Evolutionary conservation across 2,797 vertebrate species (phyloP).

Genomic region (Falco peregrinus): DNA sequence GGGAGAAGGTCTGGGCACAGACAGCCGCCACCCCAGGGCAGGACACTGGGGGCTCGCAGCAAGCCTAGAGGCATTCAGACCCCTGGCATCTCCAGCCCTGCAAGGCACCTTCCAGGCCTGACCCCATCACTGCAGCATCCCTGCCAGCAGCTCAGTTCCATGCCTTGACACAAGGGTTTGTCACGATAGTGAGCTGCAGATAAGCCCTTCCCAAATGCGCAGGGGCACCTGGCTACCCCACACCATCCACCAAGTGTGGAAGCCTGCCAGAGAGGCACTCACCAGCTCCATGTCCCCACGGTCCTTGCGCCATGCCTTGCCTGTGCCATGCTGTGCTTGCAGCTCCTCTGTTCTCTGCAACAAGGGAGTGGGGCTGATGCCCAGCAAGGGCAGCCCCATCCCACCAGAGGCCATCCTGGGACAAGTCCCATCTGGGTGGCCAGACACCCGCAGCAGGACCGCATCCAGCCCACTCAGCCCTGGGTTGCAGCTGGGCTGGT

Average conservation of each 20-base stretch:
- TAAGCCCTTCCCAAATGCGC: accelerated
- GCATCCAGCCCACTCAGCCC: accelerated
- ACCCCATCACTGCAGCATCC: neutral
- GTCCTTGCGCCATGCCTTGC: neutral
- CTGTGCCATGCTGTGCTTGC: accelerated
- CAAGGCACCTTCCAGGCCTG: too few species aligned
- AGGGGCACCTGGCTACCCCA: neutral
- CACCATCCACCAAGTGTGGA: accelerated
- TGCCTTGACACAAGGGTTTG: accelerated
- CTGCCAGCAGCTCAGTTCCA: neutral
- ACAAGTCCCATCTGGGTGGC: accelerated
- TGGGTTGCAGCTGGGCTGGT: neutral
- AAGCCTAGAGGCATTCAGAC: neutral
- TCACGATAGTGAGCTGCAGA: accelerated
- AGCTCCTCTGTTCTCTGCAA: neutral
- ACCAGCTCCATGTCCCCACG: neutral
- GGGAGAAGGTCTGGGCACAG: too few species aligned
- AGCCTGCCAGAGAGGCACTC: neutral
- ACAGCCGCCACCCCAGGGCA: neutral
- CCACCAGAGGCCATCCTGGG: neutral
- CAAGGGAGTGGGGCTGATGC: accelerated
- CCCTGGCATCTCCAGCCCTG: too few species aligned
- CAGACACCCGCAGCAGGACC: too few species aligned
- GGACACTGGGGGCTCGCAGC: neutral
- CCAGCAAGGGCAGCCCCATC: neutral